Evolutionary conservation across 2,888 invertebrate species (phyloP), one percentile per base, ranked within the genome.

Genomic region (Plebejus anna): DNA sequence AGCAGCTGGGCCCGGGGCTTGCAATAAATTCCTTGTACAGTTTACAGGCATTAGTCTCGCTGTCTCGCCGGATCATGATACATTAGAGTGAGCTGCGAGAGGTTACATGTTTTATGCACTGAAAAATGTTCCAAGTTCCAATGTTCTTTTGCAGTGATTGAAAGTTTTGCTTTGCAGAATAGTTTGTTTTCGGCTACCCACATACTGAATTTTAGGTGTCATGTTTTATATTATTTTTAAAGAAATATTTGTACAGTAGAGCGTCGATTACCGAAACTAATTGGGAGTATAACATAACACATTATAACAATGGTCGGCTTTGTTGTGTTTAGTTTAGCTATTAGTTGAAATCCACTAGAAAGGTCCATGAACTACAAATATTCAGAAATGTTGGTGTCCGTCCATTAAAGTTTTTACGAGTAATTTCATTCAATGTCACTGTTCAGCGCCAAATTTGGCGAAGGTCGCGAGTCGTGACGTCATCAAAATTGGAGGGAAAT

Each of bases 11-110:
- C 16, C 55, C 55, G 66, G 66, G 22, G 66, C 16, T 66, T 36
- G 66, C 32, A 32, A 66, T 66, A 66, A 32, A 66, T 66, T 28
- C 61, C 61, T 32, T 36, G 66, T 66, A 66, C 59, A 59, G n/a
- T 22, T n/a, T 59, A 59, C 66, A 16, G 61, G 66, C 66, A 66
- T 66, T 66, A 66, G 66, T 66, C 66, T 66, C 66, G 32, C 66
- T 16, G 66, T 66, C 66, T 66, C 66, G 66, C 16, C 66, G 32
- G 66, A 66, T 66, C 32, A 36, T 36, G 66, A 66, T 66, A 66
- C 66, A 66, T 66, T 66, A 66, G 16, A 66, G 66, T 13, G 66
- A 66, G 32, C 32, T 32, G 61, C 4, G 32, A 32, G 32, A 36
- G 13, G 61, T 28, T 61, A 4, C 66, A 66, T 66, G 66, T 13